Evolutionary conservation across 2,797 vertebrate genomes (phyloP).

Genomic region (Squalus acanthias): DNA sequence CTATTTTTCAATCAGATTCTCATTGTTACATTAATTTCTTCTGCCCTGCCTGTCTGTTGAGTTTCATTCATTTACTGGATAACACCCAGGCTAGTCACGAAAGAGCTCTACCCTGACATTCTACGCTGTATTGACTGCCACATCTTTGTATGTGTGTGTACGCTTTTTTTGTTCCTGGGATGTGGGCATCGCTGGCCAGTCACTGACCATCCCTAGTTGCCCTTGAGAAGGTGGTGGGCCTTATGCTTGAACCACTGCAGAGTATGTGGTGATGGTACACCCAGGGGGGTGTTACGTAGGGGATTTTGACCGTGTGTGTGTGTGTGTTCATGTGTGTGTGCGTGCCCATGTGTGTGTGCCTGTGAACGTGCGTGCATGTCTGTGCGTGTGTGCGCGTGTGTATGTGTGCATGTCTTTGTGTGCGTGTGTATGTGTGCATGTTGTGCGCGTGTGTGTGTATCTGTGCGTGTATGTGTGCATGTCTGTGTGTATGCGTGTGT

Average conservation of each 20-base stretch:
- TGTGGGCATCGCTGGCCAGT: background rate
- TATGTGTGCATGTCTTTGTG: too few species aligned
- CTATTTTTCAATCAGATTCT: background rate
- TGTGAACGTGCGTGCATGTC: too few species aligned
- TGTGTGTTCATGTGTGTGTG: background rate
- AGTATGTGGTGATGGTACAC: background rate
- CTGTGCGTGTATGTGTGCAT: too few species aligned
- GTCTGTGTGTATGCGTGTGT: too few species aligned
- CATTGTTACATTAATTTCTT: background rate
- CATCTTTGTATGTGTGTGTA: too few species aligned
- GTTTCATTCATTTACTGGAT: background rate
- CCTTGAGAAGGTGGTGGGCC: background rate
- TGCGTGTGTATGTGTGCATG: too few species aligned
- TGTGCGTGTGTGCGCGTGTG: too few species aligned
- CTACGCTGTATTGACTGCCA: background rate
- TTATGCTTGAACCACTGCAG: background rate
- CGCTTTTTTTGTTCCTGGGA: background rate
- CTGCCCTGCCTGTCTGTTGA: background rate
- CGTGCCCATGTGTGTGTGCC: background rate
- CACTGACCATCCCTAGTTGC: background rate
- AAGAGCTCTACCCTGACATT: background rate
- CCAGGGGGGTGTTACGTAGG: background rate
- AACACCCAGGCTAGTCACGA: background rate
- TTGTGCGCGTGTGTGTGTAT: too few species aligned
- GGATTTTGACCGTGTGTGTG: background rate